Percentiles rank a stretch among this genome's conserved stretches.
Conservation (phyloP, 2,797 vertebrate genomes). For the Squalus acanthias region DNA sequence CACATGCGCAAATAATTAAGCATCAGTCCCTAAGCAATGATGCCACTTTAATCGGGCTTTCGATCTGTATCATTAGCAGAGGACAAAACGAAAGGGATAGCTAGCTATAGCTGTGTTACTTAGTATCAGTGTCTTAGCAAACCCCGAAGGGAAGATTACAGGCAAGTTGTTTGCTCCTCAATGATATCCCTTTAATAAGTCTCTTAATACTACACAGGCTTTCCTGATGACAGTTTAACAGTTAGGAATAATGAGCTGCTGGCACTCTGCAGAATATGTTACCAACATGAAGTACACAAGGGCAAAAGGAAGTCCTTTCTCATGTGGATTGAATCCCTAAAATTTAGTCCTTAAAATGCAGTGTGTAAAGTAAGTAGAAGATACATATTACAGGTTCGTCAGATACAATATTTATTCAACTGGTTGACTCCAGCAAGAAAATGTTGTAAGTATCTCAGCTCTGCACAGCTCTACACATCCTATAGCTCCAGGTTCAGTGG, state of each 20-base stretch:
- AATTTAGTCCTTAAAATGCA: not conserved
- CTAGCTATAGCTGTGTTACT: not conserved
- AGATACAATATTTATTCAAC: not conserved
- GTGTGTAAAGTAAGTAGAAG: not conserved
- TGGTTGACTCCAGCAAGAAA: not conserved
- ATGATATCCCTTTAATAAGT: not conserved
- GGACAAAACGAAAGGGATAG: not conserved
- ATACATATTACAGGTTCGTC: not conserved
- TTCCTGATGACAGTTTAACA: slow-evolving; percentile 5
- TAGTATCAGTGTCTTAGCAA: not conserved
- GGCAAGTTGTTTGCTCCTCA: not conserved
- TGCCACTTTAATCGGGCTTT: not conserved
- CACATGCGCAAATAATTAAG: not conserved
- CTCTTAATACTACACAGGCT: not conserved
- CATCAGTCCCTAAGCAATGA: not conserved
- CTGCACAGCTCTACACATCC: not conserved
- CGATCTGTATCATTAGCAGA: not conserved
- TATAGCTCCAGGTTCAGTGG: not conserved
- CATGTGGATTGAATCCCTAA: not conserved
- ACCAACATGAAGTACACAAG: not conserved
- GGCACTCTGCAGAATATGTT: not conserved
- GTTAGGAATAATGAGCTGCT: not conserved
- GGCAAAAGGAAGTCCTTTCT: not conserved
- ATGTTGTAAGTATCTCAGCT: not conserved
- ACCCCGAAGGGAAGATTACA: slow-evolving; percentile 3